Conservation (phyloP, 2,113 vertebrate genomes). For the Eulemur rufifrons region DNA sequence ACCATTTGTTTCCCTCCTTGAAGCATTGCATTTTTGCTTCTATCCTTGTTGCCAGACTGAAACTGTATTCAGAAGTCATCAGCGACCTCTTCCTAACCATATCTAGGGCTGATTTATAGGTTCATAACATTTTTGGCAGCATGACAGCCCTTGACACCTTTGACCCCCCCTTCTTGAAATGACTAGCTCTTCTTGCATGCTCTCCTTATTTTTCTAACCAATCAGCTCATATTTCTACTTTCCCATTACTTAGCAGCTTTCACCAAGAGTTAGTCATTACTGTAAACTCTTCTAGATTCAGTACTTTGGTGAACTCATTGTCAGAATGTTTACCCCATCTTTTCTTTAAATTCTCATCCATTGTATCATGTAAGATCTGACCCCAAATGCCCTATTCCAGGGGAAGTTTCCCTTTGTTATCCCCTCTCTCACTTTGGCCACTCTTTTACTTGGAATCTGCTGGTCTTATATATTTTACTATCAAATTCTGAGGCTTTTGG, state of each 20-base stretch:
- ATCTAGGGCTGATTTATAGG: neutral
- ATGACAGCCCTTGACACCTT: neutral
- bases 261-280: neutral
- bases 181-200: neutral
- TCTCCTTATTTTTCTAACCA: neutral
- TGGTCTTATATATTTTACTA: conserved; percentile 20
- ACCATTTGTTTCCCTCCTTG: neutral
- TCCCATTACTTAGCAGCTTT: conserved; percentile 28
- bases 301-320: neutral
- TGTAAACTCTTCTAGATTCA: neutral
- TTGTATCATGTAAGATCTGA: neutral
- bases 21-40: conserved; percentile 17
- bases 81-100: neutral
- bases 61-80: neutral
- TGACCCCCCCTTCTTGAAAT: neutral
- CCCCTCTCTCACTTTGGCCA: neutral
- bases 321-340: neutral
- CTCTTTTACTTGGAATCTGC: neutral
- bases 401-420: neutral
- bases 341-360: neutral
- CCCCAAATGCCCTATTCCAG: neutral
- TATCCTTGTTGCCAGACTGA: neutral
- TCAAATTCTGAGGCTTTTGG: neutral
- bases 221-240: neutral
- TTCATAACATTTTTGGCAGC: neutral